These are phyloP conservation scores for Norana najaformis DNA, from an alignment of 2,888 invertebrate genomes.

Conservation along the genomic window DNA sequence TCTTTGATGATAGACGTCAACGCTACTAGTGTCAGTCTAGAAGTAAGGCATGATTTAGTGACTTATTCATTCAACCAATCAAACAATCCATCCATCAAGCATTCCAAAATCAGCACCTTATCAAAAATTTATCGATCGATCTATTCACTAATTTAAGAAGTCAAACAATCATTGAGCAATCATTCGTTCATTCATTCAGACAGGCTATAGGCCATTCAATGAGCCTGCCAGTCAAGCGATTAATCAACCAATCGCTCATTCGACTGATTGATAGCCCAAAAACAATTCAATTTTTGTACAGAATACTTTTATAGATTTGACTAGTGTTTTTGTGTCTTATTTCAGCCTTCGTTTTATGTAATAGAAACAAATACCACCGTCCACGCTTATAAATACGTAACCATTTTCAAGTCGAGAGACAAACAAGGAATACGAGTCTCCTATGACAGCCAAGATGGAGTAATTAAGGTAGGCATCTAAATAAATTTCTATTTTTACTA, in stretches of 20 bases:
- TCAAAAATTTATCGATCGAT: too few species aligned
- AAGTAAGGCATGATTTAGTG: neutral
- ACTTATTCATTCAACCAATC: neutral
- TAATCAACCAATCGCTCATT: too few species aligned
- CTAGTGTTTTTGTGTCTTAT: too few species aligned
- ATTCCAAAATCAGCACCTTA: too few species aligned
- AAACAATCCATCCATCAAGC: neutral
- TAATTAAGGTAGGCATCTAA: neutral
- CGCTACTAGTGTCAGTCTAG: neutral
- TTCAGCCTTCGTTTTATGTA: neutral
- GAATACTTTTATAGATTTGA: too few species aligned
- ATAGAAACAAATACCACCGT: neutral
- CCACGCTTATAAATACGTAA: neutral
- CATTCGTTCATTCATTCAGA: too few species aligned
- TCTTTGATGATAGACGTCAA: neutral
- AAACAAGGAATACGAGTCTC: conserved; percentile 20
- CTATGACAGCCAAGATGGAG: neutral
- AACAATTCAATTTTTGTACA: neutral
- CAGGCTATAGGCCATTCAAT: too few species aligned
- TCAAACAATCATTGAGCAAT: too few species aligned
- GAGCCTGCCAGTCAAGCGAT: too few species aligned
- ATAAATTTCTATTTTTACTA: too few species aligned
- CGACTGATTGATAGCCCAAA: too few species aligned
- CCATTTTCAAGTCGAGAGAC: conserved; percentile 23
- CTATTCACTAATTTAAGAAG: too few species aligned